phyloP scores from a whole-genome alignment of 2,888 invertebrate genomes.

The Keiferia lycopersicella region DNA sequence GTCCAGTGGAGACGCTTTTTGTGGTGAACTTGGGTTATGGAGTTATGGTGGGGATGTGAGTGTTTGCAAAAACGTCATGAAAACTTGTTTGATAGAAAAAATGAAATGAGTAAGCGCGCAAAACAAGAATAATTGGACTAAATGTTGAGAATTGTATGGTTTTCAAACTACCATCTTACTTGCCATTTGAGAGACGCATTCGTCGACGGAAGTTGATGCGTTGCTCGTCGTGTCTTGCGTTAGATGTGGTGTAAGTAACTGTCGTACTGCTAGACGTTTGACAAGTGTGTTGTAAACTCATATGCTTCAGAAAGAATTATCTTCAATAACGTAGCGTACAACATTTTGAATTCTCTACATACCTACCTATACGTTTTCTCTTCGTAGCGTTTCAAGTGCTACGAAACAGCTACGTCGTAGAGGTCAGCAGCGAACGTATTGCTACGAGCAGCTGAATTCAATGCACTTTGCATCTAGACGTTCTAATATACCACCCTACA shows the following conservation, averaged over 20 bases:
- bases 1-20: not conserved
- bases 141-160: too few species aligned
- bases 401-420: not conserved
- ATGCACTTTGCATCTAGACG: conserved; percentile 6
- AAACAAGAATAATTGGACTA: too few species aligned
- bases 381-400: not conserved
- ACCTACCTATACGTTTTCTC: not conserved
- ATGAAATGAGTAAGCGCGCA: too few species aligned
- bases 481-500: conserved; percentile 5
- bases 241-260: too few species aligned
- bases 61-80: not conserved
- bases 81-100: too few species aligned
- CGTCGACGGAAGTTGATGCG: too few species aligned
- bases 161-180: too few species aligned
- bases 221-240: too few species aligned
- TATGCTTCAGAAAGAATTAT: not conserved
- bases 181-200: too few species aligned
- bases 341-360: not conserved
- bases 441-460: not conserved
- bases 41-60: not conserved
- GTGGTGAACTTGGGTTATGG: not conserved
- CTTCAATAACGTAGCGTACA: not conserved
- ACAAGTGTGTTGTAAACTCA: not conserved
- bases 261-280: too few species aligned
- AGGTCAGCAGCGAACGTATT: conserved; percentile 7